A percentile compares a stretch with the other conserved stretches of the same genome.
These are phyloP conservation scores for Progne subis DNA, from an alignment of 2,113 vertebrate genomes.

Conservation along the genomic window DNA sequence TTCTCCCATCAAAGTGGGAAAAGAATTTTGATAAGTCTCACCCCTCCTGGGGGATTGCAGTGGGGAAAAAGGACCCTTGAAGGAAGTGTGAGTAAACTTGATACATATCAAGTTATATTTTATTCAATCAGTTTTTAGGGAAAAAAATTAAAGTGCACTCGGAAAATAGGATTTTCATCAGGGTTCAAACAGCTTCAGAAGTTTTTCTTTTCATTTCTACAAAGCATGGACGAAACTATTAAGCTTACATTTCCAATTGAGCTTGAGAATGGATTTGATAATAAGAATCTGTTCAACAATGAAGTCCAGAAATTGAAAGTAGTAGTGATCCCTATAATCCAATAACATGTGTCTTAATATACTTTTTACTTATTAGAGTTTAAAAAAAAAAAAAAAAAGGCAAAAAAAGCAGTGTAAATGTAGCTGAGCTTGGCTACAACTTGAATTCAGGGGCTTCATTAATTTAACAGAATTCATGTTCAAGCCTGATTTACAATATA, in stretches of 20 bases:
- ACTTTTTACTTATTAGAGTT: constrained; percentile 58
- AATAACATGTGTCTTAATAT: constrained; percentile 31
- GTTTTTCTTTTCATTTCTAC: constrained; percentile 15
- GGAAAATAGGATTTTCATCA: constrained; percentile 8
- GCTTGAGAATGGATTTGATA: constrained; percentile 29
- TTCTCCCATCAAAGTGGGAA: neutral
- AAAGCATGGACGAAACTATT: neutral
- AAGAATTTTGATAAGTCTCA: neutral
- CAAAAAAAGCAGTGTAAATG: neutral
- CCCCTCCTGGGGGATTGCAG: neutral
- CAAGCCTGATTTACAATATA: neutral
- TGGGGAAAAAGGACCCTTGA: neutral
- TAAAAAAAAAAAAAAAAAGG: neutral
- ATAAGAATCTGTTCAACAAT: constrained; percentile 33
- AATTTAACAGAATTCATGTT: neutral
- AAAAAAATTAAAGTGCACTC: neutral
- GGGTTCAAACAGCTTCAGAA: neutral
- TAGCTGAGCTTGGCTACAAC: neutral
- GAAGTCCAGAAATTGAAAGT: constrained; percentile 53
- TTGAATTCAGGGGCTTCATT: neutral
- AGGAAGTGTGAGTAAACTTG: neutral
- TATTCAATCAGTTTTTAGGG: neutral
- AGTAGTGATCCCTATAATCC: constrained; percentile 40
- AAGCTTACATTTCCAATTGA: constrained; percentile 7
- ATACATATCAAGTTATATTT: neutral